Conservation (phyloP, 2,797 vertebrate genomes). For the Protonibea diacanthus region DNA sequence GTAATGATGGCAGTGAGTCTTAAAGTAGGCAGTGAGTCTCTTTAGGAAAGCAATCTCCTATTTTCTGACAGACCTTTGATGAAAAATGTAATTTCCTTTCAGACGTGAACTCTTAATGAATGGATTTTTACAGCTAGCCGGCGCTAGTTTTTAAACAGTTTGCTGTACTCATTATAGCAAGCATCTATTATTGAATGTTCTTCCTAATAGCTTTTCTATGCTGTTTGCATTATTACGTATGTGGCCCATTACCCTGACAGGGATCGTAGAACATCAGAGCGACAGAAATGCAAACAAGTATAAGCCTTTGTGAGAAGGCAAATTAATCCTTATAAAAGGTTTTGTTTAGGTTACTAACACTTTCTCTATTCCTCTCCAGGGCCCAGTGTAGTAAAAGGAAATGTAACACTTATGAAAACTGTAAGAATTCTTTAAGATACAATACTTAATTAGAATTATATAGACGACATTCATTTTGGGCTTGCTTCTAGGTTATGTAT, state of each 20-base stretch:
- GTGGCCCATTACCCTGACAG: constrained; percentile 65
- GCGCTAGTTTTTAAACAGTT: constrained; percentile 44
- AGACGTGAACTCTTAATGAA: constrained; percentile 49
- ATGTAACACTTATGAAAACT: constrained; percentile 31
- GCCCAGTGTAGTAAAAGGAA: constrained; percentile 33
- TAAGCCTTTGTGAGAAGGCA: constrained; percentile 43
- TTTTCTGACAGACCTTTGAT: constrained; percentile 29
- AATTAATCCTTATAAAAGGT: constrained; percentile 42
- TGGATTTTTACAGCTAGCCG: constrained; percentile 20
- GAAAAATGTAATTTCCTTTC: constrained; percentile 44
- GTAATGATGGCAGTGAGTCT: constrained; percentile 12
- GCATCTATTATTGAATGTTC: constrained; percentile 61
- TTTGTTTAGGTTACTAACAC: constrained; percentile 50
- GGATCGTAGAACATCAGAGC: constrained; percentile 47
- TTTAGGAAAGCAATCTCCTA: constrained; percentile 36
- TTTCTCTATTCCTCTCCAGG: constrained; percentile 26
- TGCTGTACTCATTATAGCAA: constrained; percentile 50
- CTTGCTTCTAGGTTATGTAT: constrained; percentile 3
- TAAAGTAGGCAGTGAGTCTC: constrained; percentile 1
- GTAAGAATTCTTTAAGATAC: constrained; percentile 28
- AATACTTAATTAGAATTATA: constrained; percentile 41
- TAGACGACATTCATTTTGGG: constrained; percentile 22
- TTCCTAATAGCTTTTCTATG: constrained; percentile 56
- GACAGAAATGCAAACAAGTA: constrained; percentile 55
- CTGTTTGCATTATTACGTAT: constrained; percentile 64